These are phyloP conservation scores for Neolamprologus ventralis DNA, from an alignment of 2,113 vertebrate genomes.

Conservation along the genomic window DNA sequence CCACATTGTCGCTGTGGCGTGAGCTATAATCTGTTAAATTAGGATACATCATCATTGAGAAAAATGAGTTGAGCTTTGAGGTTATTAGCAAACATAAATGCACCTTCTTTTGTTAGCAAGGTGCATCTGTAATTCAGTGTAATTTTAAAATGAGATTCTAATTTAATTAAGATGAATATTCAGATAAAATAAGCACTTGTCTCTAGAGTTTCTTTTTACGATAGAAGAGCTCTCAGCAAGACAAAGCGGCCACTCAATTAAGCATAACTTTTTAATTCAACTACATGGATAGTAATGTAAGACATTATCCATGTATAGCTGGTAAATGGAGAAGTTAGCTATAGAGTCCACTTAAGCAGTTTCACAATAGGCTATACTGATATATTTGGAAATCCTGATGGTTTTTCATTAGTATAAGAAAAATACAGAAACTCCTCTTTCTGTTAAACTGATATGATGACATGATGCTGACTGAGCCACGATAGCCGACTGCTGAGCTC, in stretches of 20 bases:
- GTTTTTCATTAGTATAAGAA: not conserved
- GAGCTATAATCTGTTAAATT: not conserved
- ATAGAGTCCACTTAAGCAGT: not conserved
- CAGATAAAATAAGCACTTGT: not conserved
- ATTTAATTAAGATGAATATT: not conserved
- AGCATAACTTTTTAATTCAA: not conserved
- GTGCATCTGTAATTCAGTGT: not conserved
- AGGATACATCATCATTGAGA: not conserved
- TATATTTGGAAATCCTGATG: not conserved
- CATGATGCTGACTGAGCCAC: not conserved
- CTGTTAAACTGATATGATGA: not conserved
- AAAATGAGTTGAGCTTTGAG: not conserved
- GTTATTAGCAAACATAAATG: not conserved
- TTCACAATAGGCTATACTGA: not conserved
- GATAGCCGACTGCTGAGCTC: not conserved
- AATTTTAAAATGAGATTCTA: not conserved
- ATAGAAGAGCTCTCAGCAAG: not conserved
- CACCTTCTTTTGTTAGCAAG: not conserved
- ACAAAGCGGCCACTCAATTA: not conserved
- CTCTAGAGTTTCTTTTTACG: not conserved
- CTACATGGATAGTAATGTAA: not conserved
- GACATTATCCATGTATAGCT: not conserved
- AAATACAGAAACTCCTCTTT: not conserved
- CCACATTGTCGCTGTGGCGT: not conserved
- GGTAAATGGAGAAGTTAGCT: not conserved